Conservation (phyloP, 2,888 invertebrate genomes). For the Vandiemenella viatica region DNA sequence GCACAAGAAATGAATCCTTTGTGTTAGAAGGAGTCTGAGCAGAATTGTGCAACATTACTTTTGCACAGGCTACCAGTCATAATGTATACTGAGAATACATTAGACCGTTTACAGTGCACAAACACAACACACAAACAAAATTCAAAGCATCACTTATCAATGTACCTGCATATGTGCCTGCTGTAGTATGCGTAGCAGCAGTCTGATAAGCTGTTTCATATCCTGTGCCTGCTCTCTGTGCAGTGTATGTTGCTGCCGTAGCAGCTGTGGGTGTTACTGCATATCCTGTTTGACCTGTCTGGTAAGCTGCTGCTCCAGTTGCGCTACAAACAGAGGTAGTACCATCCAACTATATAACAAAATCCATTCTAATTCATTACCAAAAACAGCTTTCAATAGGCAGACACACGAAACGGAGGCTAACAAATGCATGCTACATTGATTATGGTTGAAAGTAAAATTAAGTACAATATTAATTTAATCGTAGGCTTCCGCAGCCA, state of each 20-base stretch:
- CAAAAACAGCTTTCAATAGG: neutral
- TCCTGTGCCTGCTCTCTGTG: constrained; percentile 63
- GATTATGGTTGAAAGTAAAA: neutral
- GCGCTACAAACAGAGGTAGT: constrained; percentile 28
- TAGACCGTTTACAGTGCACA: no score
- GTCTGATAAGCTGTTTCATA: constrained; percentile 76
- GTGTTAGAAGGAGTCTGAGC: no score
- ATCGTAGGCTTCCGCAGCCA: no score
- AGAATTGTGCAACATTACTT: no score
- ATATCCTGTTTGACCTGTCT: constrained; percentile 69
- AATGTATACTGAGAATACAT: no score
- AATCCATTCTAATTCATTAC: neutral
- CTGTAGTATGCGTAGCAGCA: constrained; percentile 49
- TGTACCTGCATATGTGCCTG: constrained; percentile 46
- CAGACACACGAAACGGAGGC: neutral
- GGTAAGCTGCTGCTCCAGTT: constrained; percentile 68
- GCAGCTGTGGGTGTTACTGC: constrained; percentile 61
- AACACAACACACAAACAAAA: neutral
- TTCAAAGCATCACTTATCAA: constrained; percentile 17
- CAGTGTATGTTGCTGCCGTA: constrained; percentile 70
- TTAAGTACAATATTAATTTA: neutral
- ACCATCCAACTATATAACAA: neutral
- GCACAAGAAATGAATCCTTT: neutral
- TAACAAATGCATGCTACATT: neutral
- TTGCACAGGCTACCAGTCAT: neutral